Evolutionary conservation across 2,113 vertebrate genomes (phyloP).

Genomic region (Lophura nycthemera): DNA sequence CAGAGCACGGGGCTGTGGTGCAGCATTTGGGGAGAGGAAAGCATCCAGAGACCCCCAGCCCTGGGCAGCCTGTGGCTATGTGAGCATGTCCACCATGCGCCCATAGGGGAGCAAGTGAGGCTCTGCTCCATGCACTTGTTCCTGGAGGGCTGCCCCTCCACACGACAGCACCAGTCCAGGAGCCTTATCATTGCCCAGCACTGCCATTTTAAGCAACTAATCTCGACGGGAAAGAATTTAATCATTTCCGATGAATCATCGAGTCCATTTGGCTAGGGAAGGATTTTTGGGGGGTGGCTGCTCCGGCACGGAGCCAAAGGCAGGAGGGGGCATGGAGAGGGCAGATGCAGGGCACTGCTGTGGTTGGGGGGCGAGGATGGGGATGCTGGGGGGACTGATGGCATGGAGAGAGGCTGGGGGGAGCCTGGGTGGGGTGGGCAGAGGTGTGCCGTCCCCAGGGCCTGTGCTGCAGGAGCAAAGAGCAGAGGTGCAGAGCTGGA

Average conservation of each 20-base stretch:
- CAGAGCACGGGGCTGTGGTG: not conserved
- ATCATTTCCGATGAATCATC: conserved; percentile 72
- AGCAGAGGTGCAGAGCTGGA: not conserved
- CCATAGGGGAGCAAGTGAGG: not conserved
- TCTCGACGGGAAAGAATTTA: conserved; percentile 34
- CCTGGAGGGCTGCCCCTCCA: not conserved
- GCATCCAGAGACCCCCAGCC: not conserved
- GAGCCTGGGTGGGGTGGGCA: too few species aligned
- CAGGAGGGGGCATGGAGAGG: too few species aligned
- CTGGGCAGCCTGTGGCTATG: rapidly evolving
- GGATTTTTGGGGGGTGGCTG: too few species aligned
- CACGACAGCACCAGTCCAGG: rapidly evolving
- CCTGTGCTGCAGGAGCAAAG: rapidly evolving
- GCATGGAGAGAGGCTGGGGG: not conserved
- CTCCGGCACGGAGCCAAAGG: too few species aligned
- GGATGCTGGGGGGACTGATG: not conserved
- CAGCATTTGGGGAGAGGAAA: not conserved
- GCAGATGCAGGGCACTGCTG: too few species aligned
- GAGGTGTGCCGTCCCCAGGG: rapidly evolving
- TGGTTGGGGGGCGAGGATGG: not conserved
- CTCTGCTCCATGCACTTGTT: conserved; percentile 22
- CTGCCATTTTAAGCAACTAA: conserved; percentile 67
- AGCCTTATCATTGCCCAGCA: conserved; percentile 35
- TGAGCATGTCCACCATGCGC: not conserved
- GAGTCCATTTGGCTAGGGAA: not conserved